These are phyloP conservation scores for Aphis gossypii DNA, from an alignment of 1,140 invertebrate genomes.

Conservation along the genomic window DNA sequence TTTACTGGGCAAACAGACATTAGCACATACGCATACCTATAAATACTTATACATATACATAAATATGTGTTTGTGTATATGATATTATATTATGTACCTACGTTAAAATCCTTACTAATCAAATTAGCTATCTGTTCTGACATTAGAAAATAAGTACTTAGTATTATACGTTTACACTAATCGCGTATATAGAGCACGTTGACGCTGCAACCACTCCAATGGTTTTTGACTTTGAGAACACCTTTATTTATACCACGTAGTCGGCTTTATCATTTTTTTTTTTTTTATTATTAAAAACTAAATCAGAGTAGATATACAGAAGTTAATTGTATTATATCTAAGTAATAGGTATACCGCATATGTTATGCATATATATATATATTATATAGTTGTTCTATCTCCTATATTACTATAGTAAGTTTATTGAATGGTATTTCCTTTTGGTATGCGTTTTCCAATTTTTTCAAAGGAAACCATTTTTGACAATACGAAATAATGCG, in stretches of 20 bases:
- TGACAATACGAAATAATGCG: background rate
- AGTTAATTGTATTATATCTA: no score
- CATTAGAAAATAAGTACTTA: background rate
- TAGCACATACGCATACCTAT: background rate
- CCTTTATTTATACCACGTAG: background rate
- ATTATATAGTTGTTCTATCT: no score
- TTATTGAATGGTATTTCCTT: no score
- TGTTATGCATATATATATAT: no score
- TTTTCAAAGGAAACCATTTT: background rate
- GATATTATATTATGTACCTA: background rate
- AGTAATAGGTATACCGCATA: no score
- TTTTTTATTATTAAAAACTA: background rate
- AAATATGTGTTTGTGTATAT: background rate
- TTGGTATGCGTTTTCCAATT: no score
- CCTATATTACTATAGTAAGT: no score
- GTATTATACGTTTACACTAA: background rate
- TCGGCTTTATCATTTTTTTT: background rate
- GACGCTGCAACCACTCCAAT: background rate
- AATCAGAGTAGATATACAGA: no score
- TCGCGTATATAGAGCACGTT: background rate
- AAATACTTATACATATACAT: background rate
- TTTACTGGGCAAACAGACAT: constrained; percentile 32
- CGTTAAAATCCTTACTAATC: background rate
- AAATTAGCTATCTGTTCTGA: constrained; percentile 10
- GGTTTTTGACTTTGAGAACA: background rate